phyloP scores from a whole-genome alignment of 1,140 invertebrate species.

The Apolygus lucorum region DNA sequence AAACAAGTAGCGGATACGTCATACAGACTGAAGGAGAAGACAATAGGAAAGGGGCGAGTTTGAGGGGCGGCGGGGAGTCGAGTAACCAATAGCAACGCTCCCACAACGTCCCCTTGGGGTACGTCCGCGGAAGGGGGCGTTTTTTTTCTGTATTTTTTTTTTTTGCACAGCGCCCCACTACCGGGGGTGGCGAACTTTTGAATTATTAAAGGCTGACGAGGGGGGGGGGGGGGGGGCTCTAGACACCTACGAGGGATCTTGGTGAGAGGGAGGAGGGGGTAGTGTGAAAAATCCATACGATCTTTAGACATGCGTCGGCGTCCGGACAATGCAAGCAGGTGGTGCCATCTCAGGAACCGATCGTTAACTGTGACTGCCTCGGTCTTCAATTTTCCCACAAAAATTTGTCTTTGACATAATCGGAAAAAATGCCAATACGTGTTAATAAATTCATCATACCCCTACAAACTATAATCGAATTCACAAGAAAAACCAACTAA shows the following conservation, averaged over 20 bases:
- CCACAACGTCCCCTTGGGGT: background rate
- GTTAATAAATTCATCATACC: too few relatives aligned
- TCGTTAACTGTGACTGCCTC: background rate
- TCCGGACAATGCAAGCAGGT: constrained; percentile 15
- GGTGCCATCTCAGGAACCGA: background rate
- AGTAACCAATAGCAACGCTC: background rate
- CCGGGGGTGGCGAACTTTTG: constrained; percentile 3
- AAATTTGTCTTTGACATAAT: too few relatives aligned
- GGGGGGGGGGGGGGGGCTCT: background rate
- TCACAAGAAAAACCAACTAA: too few relatives aligned
- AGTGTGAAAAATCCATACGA: constrained; percentile 24
- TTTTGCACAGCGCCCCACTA: background rate
- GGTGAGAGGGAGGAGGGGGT: constrained; percentile 9
- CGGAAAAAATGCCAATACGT: too few relatives aligned
- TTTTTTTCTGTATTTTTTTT: background rate
- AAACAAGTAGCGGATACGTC: too few relatives aligned
- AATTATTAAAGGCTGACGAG: constrained; percentile 10
- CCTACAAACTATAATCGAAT: too few relatives aligned
- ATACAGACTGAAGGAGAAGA: too few relatives aligned
- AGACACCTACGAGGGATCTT: background rate
- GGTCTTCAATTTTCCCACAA: too few relatives aligned
- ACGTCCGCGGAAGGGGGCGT: background rate
- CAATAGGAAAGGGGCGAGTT: background rate
- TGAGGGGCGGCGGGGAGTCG: background rate
- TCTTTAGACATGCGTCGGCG: constrained; percentile 14